phyloP scores from a whole-genome alignment of 2,113 vertebrate species.

The Xyliphius kryptos region DNA sequence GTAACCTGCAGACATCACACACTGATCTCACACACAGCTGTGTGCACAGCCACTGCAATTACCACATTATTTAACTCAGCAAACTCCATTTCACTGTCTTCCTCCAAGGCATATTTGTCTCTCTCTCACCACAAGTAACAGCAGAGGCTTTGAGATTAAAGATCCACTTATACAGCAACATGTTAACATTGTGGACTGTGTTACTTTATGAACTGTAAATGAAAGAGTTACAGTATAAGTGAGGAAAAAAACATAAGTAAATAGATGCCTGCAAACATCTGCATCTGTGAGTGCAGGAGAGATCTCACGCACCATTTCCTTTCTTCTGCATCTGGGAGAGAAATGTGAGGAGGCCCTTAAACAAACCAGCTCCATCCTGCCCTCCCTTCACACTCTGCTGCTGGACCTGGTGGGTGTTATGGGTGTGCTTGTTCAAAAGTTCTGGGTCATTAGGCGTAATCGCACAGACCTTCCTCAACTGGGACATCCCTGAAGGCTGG shows the following conservation, averaged over 20 bases:
- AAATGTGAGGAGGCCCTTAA: constrained; percentile 20
- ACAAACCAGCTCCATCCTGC: constrained; percentile 27
- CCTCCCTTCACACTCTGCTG: constrained; percentile 33
- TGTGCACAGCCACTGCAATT: too few relatives aligned
- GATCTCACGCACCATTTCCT: constrained; percentile 12
- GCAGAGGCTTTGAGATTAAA: constrained; percentile 13
- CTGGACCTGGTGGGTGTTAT: constrained; percentile 19
- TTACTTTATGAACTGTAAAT: constrained; percentile 1
- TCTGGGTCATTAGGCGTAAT: constrained; percentile 33
- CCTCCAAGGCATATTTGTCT: neutral
- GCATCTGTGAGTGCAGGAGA: neutral
- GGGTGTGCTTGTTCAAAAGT: constrained; percentile 28
- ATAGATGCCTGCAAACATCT: constrained; percentile 8
- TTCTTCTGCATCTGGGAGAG: constrained; percentile 15
- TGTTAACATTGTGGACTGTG: too few relatives aligned
- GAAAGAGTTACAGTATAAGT: neutral
- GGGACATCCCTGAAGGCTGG: constrained; percentile 10
- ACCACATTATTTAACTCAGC: too few relatives aligned
- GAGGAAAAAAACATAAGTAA: neutral
- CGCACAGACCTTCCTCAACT: constrained; percentile 19
- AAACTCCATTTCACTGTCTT: constrained; percentile 17
- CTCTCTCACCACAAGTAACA: constrained; percentile 9
- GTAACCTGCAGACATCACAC: too few relatives aligned
- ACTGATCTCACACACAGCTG: too few relatives aligned
- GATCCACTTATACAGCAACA: constrained; percentile 11